phyloP scores from a whole-genome alignment of 2,797 vertebrate genomes.

The Enteromius thamalakanensis region DNA sequence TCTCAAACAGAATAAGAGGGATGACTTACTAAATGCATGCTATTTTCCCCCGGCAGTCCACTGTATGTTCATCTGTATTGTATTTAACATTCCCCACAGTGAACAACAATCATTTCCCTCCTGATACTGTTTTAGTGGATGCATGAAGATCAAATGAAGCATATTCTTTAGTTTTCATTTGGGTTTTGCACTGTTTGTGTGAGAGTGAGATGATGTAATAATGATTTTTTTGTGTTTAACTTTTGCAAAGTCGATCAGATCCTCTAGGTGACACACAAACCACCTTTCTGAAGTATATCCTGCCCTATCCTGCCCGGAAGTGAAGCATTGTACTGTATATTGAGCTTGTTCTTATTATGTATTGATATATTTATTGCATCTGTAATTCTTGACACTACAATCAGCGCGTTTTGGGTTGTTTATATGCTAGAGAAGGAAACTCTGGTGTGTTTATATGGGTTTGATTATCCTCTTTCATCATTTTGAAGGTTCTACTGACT shows the following conservation, averaged over 20 bases:
- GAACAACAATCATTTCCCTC: not conserved
- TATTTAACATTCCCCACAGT: not conserved
- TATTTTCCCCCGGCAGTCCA: not conserved
- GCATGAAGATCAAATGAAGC: constrained; percentile 9
- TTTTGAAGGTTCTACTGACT: not conserved
- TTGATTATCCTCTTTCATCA: not conserved
- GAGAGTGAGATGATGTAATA: not conserved
- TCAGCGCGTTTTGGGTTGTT: constrained; percentile 19
- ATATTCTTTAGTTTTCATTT: not conserved
- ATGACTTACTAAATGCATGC: not conserved
- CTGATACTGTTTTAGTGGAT: not conserved
- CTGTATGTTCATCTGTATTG: not conserved
- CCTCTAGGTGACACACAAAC: not conserved
- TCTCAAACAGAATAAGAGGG: not conserved
- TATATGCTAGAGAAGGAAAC: constrained; percentile 14
- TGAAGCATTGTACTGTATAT: constrained; percentile 47
- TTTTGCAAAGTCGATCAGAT: not conserved
- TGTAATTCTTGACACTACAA: constrained; percentile 28
- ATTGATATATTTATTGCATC: constrained; percentile 50
- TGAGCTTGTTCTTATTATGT: constrained; percentile 24
- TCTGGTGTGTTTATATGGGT: constrained; percentile 28
- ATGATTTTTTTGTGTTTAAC: not conserved
- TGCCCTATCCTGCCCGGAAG: not conserved
- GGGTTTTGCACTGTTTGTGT: not conserved
- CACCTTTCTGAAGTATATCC: too few species aligned